Evolutionary conservation across 2,888 invertebrate species (phyloP), one percentile per base, ranked within the genome.

Genomic region (Dascillus cervinus): DNA sequence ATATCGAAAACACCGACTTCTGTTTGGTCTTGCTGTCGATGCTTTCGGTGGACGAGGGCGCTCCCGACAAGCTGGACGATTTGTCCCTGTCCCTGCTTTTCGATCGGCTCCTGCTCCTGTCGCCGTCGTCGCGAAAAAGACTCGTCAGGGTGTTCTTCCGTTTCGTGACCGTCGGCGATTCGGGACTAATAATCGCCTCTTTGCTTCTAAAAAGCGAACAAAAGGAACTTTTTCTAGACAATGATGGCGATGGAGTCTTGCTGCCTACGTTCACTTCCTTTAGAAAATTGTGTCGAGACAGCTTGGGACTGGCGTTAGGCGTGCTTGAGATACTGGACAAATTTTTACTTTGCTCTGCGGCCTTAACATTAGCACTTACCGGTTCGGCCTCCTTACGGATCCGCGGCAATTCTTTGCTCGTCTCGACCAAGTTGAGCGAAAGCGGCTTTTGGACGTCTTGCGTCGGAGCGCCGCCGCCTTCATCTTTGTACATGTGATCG

Each of bases 211-310:
- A 88, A 22, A 88, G 62, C 3, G 85, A 85, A 34, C 83, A 80
- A 55, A 87, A 85, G 15, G 86, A 87, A 49, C 82, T 85, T 59
- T 85, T 84, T 20, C 87, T 71, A 0, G 86, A 85, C 0, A 76
- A 70, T 0, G 74, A 71, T 1, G 86, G 85, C 1, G 87, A 86
- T 1, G 86, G 85, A 5, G 72, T 71, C 34, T 63, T 52, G 39
- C 58, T 56, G 37, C 55, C 50, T 24, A 51, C 35, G 17, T 43
- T 44, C 5, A 41, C 38, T 25, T 55, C 51, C 39, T 52, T 43
- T 26, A 50, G 15, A 11, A 46, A 22, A 3, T 34, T 49, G 29
- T 66, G 63, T 22, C 64, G 55, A 5, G 58, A 52, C 1, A 65
- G 60, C 41, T 69, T 69, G 2, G 72, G 71, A 47, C 70, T 70